phyloP scores from a whole-genome alignment of 2,797 vertebrate species.

The Poecile montanus region DNA sequence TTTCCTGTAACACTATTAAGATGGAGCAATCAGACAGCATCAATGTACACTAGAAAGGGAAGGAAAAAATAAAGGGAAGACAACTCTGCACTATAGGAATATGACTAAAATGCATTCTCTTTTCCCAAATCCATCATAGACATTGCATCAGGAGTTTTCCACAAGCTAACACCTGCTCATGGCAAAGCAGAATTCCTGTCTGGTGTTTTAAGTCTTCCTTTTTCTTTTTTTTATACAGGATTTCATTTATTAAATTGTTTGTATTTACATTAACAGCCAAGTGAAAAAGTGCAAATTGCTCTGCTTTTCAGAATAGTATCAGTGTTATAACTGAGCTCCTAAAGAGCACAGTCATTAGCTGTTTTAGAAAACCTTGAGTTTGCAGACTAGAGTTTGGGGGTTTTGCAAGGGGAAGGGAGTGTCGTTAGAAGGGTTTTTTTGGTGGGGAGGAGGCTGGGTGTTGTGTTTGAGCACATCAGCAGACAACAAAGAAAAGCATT shows the following conservation, averaged over 20 bases:
- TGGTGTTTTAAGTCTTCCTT: background rate
- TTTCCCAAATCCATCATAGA: background rate
- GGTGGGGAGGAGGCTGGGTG: rapidly evolving
- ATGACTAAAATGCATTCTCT: background rate
- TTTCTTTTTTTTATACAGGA: background rate
- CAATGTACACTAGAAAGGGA: background rate
- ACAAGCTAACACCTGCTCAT: background rate
- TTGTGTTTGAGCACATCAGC: background rate
- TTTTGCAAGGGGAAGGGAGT: background rate
- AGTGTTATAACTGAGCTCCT: background rate
- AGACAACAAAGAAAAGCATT: background rate
- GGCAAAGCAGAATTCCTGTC: background rate
- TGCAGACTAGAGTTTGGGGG: background rate
- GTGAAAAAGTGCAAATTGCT: background rate
- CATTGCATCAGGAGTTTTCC: background rate
- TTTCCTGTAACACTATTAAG: background rate
- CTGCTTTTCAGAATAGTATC: background rate
- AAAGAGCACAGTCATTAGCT: background rate
- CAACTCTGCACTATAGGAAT: background rate
- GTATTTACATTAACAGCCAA: background rate
- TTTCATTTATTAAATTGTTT: background rate
- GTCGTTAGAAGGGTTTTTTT: background rate
- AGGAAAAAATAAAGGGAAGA: background rate
- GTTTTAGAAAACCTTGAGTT: background rate
- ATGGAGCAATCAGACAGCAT: background rate